Base-by-base conservation (phyloP, 2,113 vertebrate genomes). In the Apodemus speciosus region DNA sequence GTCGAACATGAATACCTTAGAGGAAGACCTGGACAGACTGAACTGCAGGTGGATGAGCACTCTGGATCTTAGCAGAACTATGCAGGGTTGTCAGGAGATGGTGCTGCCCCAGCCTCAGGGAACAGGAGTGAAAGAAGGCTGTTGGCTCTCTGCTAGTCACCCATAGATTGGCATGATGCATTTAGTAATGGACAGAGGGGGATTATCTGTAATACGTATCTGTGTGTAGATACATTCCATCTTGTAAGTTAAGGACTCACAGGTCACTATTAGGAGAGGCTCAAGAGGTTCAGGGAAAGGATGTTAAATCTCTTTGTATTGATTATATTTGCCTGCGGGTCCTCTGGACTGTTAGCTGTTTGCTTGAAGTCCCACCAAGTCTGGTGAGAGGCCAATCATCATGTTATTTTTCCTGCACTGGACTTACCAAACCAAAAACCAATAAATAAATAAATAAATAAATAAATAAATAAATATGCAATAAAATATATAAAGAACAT, bases 371-470 rank as follows among this genome's bases (percentile, higher is more conserved):
- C 43, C 68, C 79, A 60, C 2, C 46, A 46, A 69, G 5, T 76
- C 91, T 75, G 18, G 23, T 58, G 75, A 56, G 80, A 30, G 89
- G 27, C 56, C 9, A 8, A 46, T 75, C 64, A 66, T 89, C 66
- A 62, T 60, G 87, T 75, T 85, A 64, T 96, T 96, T 93, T 69
- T 90, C 32, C 86, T 94, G 94, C 90, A 89, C 43, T 76, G 23
- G 62, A 64, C 73, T 95, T 94, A 66, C 88, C 80, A 95, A 80
- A 77, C 87, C 85, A 58, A 38, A 83, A 60, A 80, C 38, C 73
- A 83, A 84, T 81, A 81, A 89, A 51, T 35, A 94, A 75, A 89
- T 13, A 66, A 62, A 80, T 38, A 53, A n/a, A n/a, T n/a, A n/a
- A 83, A 84, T 81, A 81, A 89, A 51, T 35, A 94, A 75, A 89